These are phyloP conservation scores for Aproaerema taeniolella DNA, from an alignment of 2,888 invertebrate species.

Conservation along the genomic window DNA sequence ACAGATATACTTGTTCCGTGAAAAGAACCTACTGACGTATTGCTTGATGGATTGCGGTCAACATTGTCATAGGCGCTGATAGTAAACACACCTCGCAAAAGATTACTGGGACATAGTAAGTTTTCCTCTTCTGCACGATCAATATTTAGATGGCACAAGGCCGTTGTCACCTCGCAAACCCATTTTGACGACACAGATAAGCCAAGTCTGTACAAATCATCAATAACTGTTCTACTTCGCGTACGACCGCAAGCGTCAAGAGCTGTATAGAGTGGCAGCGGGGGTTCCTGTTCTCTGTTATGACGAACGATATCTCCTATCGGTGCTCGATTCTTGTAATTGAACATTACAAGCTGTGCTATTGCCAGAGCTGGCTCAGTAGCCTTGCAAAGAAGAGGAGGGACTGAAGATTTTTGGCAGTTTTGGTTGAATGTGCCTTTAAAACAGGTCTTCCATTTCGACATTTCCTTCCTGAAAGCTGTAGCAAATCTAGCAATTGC, in stretches of 20 bases:
- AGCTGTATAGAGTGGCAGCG: conserved; percentile 7
- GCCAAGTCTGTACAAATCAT: conserved; percentile 11
- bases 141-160: no score
- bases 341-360: not conserved
- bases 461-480: conserved; percentile 3
- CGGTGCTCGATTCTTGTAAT: not conserved
- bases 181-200: conserved; percentile 4
- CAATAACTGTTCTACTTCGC: conserved; percentile 7
- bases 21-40: no score
- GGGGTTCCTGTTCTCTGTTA: conserved; percentile 4
- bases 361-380: conserved; percentile 3
- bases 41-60: no score
- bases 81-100: no score
- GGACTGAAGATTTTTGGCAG: conserved; percentile 2
- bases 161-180: no score
- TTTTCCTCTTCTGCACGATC: no score
- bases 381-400: conserved; percentile 8
- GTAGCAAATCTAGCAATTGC: not conserved
- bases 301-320: no score
- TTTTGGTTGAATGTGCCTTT: conserved; percentile 3
- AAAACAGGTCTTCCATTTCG: conserved; percentile 1
- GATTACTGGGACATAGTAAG: no score
- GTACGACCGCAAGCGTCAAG: conserved; percentile 6
- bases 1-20: no score
- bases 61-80: no score